Conservation (phyloP, 2,797 vertebrate genomes). For the Sebastolobus altivelis region DNA sequence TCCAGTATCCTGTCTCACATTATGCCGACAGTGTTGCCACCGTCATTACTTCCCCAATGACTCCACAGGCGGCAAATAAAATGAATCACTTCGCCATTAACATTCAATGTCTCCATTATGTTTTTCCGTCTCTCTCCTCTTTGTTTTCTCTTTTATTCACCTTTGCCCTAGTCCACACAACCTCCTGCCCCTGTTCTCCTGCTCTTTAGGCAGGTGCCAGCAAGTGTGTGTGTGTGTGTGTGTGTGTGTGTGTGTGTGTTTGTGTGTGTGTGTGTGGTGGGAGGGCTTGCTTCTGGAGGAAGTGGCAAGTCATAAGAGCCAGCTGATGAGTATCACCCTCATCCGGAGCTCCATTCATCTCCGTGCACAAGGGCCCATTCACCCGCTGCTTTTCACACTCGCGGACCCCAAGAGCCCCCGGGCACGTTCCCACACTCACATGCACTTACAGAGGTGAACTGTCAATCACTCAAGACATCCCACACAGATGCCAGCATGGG, state of each 20-base stretch:
- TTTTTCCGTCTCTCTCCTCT: slow-evolving; percentile 2
- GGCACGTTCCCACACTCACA: slow-evolving; percentile 58
- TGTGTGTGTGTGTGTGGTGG: slow-evolving; percentile 30
- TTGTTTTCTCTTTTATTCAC: slow-evolving; percentile 40
- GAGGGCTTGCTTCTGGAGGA: slow-evolving; percentile 63
- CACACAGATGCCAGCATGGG: slow-evolving; percentile 51
- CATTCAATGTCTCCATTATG: neutral
- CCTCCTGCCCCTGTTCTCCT: neutral
- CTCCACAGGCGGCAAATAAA: slow-evolving; percentile 42
- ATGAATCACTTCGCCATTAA: slow-evolving; percentile 26
- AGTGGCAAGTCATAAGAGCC: slow-evolving; percentile 73
- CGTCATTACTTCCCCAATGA: slow-evolving; percentile 42
- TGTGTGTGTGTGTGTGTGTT: slow-evolving; percentile 31
- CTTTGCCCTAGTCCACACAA: slow-evolving; percentile 46
- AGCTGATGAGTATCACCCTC: slow-evolving; percentile 81
- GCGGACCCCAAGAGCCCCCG: slow-evolving; percentile 38
- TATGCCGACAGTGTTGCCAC: slow-evolving; percentile 25
- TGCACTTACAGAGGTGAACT: slow-evolving; percentile 63
- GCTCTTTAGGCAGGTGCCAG: slow-evolving; percentile 67
- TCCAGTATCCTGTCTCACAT: slow-evolving; percentile 25
- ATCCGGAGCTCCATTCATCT: slow-evolving; percentile 84
- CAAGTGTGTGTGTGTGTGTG: slow-evolving; percentile 22
- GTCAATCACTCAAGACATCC: slow-evolving; percentile 65
- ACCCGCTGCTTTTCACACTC: slow-evolving; percentile 74
- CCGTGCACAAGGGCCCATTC: slow-evolving; percentile 84